Conservation (phyloP, 2,797 vertebrate genomes). For the Halcyon badia region DNA sequence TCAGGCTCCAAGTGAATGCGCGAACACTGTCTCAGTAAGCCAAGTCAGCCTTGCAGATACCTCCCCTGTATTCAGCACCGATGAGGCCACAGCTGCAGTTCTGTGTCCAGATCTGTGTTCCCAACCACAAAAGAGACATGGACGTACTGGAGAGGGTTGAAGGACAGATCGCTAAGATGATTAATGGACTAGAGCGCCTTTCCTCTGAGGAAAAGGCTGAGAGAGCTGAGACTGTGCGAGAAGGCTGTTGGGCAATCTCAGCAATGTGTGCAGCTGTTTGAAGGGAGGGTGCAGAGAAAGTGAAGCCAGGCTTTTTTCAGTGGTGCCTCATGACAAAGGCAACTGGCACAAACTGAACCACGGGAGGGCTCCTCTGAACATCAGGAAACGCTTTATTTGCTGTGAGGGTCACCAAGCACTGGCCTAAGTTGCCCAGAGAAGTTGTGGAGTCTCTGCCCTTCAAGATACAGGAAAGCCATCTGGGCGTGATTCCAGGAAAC, state of each 20-base stretch:
- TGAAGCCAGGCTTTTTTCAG: neutral
- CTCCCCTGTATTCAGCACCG: accelerated
- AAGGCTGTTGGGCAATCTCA: neutral
- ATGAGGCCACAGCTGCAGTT: neutral
- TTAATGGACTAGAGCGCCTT: neutral
- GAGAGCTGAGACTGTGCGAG: neutral
- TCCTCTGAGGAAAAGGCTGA: neutral
- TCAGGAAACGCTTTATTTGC: neutral
- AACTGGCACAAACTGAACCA: neutral
- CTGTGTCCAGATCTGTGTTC: neutral
- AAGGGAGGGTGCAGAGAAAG: neutral
- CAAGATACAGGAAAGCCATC: neutral
- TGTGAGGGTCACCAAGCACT: neutral
- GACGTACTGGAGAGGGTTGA: neutral
- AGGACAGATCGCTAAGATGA: neutral
- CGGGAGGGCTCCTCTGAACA: neutral
- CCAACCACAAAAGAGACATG: neutral
- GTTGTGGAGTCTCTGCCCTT: neutral
- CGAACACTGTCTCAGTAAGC: neutral
- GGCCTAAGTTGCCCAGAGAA: neutral
- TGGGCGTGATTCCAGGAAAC: neutral
- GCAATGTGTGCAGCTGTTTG: neutral
- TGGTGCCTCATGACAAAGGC: neutral
- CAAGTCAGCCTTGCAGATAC: neutral
- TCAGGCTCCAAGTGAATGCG: too few relatives aligned